Evolutionary conservation across 2,113 vertebrate species (phyloP), one percentile per base, ranked within the genome.

Genomic region (Psophia crepitans): DNA sequence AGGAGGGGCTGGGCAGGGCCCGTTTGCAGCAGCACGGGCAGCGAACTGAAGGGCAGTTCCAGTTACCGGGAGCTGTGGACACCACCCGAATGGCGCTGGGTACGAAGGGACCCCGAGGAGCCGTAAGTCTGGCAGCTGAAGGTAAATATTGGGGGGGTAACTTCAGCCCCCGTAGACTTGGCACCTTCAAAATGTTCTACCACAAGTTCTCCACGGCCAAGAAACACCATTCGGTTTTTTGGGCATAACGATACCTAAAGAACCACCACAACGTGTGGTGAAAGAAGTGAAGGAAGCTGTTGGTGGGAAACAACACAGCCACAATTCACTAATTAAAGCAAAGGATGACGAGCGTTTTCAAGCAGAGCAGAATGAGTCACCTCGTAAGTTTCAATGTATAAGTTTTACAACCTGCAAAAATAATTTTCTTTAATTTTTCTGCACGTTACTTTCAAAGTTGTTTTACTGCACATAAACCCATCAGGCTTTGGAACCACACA

Each of bases 391-490:
- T 33, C 24, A 2, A 37, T 5, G 12, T 4, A 30, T 7, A 12
- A 0, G 1, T 28, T 95, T 96, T 87, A 94, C 76, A 92, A 28
- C 9, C 91, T 75, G 85, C 48, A 90, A 69, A 94, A 96, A 91
- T 27, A 7, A 74, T 63, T 92, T 78, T 75, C 79, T 54, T 83
- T 17, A 44, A 95, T 94, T 94, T 85, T 92, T 73, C 95, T 93
- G 51, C 65, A 70, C 0, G 8, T 49, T 95, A 58, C 80, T 95
- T 97, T 95, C 81, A 44, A 85, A 88, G 87, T 81, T 84, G 49
- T 81, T 95, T 95, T 84, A 90, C 48, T 91, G 93, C 24, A 4
- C 24, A 84, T 90, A 92, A 95, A 93, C 61, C 83, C 88, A 89
- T 87, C 86, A 82, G 3, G 27, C 56, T 23, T 37, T 93, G 94